Conservation (phyloP, 2,113 vertebrate genomes). For the Grammomys dolichurus region DNA sequence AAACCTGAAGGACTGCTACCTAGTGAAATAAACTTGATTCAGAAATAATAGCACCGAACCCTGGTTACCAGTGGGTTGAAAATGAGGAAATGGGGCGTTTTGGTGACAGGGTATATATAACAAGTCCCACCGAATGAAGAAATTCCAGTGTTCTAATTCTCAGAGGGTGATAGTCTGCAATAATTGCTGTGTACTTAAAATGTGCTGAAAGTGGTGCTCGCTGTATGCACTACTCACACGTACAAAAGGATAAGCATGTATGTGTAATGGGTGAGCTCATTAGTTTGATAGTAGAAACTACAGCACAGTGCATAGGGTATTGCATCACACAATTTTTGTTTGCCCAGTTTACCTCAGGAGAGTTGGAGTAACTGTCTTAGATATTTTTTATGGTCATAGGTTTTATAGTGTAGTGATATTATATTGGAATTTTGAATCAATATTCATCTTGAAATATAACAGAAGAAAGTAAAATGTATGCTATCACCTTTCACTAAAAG, state of each 20-base stretch:
- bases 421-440: neutral
- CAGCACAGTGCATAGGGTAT: rapidly evolving
- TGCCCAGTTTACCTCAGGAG: neutral
- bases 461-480: neutral
- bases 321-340: neutral
- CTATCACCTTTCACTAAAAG: neutral
- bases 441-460: neutral
- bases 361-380: neutral
- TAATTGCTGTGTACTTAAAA: neutral
- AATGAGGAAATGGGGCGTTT: too few species aligned
- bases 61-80: rapidly evolving
- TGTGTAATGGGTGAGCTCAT: neutral
- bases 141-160: neutral
- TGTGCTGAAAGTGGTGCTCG: neutral
- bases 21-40: neutral
- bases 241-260: neutral
- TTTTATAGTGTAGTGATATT: neutral
- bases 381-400: neutral
- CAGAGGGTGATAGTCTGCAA: neutral
- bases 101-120: neutral
- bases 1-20: neutral
- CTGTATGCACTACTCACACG: too few species aligned
- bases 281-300: neutral
- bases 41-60: neutral
- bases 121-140: neutral